Conservation (phyloP, 2,113 vertebrate species). For the Ornithorhynchus anatinus region DNA sequence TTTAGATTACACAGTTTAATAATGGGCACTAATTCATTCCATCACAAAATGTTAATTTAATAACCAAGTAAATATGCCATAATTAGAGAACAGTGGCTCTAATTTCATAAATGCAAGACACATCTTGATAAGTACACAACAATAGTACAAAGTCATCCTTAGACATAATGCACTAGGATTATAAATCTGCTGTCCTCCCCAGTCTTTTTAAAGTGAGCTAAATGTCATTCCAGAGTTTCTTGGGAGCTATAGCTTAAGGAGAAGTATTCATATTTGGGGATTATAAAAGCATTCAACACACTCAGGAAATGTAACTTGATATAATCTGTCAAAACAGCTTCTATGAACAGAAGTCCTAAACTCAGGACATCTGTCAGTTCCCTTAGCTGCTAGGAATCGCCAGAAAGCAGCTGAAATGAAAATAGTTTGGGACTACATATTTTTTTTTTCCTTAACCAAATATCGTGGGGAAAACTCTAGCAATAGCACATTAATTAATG, state of each 20-base stretch:
- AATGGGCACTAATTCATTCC: slow-evolving; percentile 30
- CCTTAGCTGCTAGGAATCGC: too few species aligned
- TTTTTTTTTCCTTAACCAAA: too few species aligned
- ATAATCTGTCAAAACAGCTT: too few species aligned
- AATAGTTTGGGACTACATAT: too few species aligned
- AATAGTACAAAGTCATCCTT: background rate
- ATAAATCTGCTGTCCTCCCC: background rate
- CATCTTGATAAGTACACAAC: background rate
- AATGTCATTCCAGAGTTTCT: background rate
- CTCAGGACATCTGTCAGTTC: too few species aligned
- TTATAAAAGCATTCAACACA: background rate
- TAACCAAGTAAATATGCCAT: slow-evolving; percentile 11
- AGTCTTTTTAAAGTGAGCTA: background rate
- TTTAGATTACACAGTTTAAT: slow-evolving; percentile 38
- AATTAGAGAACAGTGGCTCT: slow-evolving; percentile 26
- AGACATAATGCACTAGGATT: background rate
- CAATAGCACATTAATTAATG: too few species aligned
- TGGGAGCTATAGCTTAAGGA: background rate
- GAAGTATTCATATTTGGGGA: background rate
- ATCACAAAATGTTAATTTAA: slow-evolving; percentile 47
- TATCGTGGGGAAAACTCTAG: too few species aligned
- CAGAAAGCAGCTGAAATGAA: too few species aligned
- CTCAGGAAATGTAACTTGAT: background rate
- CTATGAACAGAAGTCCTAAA: too few species aligned
- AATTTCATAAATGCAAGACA: slow-evolving; percentile 28